Evolutionary conservation across 2,888 invertebrate species (phyloP), one percentile per base, ranked within the genome.

Genomic region (Eumerus sabulonum): DNA sequence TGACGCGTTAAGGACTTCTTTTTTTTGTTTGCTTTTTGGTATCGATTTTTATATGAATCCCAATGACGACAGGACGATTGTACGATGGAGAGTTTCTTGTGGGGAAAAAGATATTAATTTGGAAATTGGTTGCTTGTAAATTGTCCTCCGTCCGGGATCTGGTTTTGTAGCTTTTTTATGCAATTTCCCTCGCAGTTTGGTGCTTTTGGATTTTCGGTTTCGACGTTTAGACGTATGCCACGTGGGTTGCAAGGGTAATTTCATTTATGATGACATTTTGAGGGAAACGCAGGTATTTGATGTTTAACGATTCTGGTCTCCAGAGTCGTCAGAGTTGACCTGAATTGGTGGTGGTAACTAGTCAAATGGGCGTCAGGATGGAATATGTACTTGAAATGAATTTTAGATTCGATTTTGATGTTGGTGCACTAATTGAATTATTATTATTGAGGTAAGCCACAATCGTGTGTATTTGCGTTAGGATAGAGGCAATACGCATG

Each of bases 61-160:
- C 12, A 27, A 18, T 59, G 38, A 17, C 47, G 40, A 17, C 4
- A 42, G 7, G 2, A 27, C 27, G 2, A 27, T 7, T 27, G 27
- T 27, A 2, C 27, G 27, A 7, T 7, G 27, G 27, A 27, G n/a
- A n/a, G n/a, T n/a, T n/a, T 27, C 7, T 27, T 2, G 2, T 27
- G 44, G 17, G 13, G 51, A 35, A 44, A 16, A n/a, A 12, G 53
- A 64, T 47, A 64, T 64, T 64, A 54, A 64, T 64, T 64, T 64
- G 45, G 54, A 64, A 64, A 54, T 64, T 64, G 64, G 53, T 54
- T 18, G 64, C 44, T 53, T 64, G 64, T 53, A 45, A 64, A 64
- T 35, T 53, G 45, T 13, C 40, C 18, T 18, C 27, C 19, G 19
- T 11, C 17, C 14, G 12, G 11, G 36, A 42, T 51, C 48, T 40